These are phyloP conservation scores for Halictus rubicundus DNA, from an alignment of 1,140 invertebrate species.

Conservation along the genomic window DNA sequence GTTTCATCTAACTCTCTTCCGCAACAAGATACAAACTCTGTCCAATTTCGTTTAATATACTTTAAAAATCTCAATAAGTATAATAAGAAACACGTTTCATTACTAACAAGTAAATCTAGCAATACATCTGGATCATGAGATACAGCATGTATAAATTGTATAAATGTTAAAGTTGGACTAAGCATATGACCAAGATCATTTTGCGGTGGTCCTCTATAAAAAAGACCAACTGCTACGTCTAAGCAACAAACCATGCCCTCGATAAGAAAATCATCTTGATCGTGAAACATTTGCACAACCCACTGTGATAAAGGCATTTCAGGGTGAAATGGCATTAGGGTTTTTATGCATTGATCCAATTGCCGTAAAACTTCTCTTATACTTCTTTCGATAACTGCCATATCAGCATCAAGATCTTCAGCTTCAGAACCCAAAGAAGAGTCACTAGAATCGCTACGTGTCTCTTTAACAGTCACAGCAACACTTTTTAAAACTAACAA, in stretches of 20 bases:
- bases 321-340: slow-evolving; percentile 91
- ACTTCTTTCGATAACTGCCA: slow-evolving; percentile 92
- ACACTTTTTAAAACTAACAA: slow-evolving; percentile 92
- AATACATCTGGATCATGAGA: slow-evolving; percentile 91
- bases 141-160: slow-evolving; percentile 91
- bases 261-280: slow-evolving; percentile 94
- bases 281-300: slow-evolving; percentile 92
- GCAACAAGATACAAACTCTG: slow-evolving; percentile 89
- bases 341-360: slow-evolving; percentile 90
- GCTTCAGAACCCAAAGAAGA: slow-evolving; percentile 90
- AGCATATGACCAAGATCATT: slow-evolving; percentile 89
- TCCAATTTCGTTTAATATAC: slow-evolving; percentile 91
- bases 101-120: slow-evolving; percentile 93
- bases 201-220: slow-evolving; percentile 89
- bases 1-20: slow-evolving; percentile 89
- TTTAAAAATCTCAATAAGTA: slow-evolving; percentile 93
- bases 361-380: slow-evolving; percentile 91
- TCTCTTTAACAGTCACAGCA: slow-evolving; percentile 94
- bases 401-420: slow-evolving; percentile 92
- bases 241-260: slow-evolving; percentile 96
- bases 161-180: slow-evolving; percentile 90
- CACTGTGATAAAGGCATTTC: slow-evolving; percentile 93
- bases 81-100: slow-evolving; percentile 94
- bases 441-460: slow-evolving; percentile 91
- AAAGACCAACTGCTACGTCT: slow-evolving; percentile 91